Percentiles rank a stretch among this genome's conserved stretches.
Evolutionary conservation across 2,888 invertebrate genomes (phyloP).

Genomic region (Tromatobia lineatoria): DNA sequence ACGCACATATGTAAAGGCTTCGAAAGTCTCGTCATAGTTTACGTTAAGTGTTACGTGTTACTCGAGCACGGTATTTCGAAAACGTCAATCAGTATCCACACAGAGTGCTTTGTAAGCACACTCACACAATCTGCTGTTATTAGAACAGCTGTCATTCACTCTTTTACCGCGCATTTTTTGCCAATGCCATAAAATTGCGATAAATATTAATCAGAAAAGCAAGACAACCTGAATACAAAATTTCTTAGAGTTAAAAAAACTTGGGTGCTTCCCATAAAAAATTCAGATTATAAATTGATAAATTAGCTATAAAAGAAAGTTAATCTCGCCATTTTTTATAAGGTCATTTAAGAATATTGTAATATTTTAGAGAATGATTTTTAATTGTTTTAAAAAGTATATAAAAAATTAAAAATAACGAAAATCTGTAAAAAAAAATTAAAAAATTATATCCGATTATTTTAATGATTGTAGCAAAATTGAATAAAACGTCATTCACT

Average conservation of each 20-base stretch:
- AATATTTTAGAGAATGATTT: too few relatives aligned
- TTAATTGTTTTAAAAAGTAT: too few relatives aligned
- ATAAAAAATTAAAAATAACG: too few relatives aligned
- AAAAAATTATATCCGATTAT: too few relatives aligned
- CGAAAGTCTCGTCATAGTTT: background rate
- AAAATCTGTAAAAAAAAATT: too few relatives aligned
- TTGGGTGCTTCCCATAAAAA: too few relatives aligned
- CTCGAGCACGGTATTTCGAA: background rate
- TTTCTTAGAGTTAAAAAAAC: background rate
- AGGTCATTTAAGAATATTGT: too few relatives aligned
- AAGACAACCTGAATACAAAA: background rate
- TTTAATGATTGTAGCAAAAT: too few relatives aligned
- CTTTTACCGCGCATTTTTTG: background rate
- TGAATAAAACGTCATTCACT: background rate
- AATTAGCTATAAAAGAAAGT: too few relatives aligned
- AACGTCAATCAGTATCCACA: background rate
- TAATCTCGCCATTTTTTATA: too few relatives aligned
- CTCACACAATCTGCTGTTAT: background rate
- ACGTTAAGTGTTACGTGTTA: slow-evolving; percentile 1
- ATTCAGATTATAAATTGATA: too few relatives aligned
- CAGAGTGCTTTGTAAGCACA: background rate
- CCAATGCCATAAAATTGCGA: background rate
- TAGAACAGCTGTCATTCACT: background rate
- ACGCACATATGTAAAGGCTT: background rate
- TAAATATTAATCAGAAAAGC: background rate